phyloP scores from a whole-genome alignment of 1,140 invertebrate species.

The Papilio polyxenes region DNA sequence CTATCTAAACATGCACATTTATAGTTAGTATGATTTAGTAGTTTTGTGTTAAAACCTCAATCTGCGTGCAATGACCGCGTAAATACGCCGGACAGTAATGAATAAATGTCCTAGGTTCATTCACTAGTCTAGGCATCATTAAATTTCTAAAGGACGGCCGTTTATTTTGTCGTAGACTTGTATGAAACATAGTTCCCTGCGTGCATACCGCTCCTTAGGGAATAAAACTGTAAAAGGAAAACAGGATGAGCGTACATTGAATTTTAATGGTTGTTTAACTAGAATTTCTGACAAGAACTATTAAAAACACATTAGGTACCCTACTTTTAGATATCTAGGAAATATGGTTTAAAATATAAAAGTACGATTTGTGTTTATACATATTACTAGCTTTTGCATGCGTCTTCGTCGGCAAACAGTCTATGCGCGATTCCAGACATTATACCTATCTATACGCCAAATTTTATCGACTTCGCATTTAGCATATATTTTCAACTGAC shows the following conservation, averaged over 20 bases:
- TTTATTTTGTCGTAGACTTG: background rate
- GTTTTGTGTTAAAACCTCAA: background rate
- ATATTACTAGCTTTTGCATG: too few species aligned
- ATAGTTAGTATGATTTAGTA: too few species aligned
- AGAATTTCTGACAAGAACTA: background rate
- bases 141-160: conserved; percentile 28
- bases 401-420: too few species aligned
- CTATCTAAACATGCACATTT: too few species aligned
- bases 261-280: conserved; percentile 11
- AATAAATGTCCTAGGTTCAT: conserved; percentile 10
- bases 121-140: conserved; percentile 7
- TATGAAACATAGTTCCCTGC: conserved; percentile 8
- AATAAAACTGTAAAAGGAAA: background rate
- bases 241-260: conserved; percentile 1
- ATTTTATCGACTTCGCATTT: background rate
- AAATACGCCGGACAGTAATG: background rate
- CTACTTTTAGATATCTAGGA: background rate
- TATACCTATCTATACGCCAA: too few species aligned
- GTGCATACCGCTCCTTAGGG: background rate
- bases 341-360: background rate
- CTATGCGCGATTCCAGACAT: too few species aligned
- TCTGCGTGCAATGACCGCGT: background rate
- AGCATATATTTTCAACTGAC: background rate
- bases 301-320: background rate
- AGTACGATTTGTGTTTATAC: too few species aligned